Evolutionary conservation across 2,113 vertebrate species (phyloP), one percentile per base, ranked within the genome.

Genomic region (Clarias magur): DNA sequence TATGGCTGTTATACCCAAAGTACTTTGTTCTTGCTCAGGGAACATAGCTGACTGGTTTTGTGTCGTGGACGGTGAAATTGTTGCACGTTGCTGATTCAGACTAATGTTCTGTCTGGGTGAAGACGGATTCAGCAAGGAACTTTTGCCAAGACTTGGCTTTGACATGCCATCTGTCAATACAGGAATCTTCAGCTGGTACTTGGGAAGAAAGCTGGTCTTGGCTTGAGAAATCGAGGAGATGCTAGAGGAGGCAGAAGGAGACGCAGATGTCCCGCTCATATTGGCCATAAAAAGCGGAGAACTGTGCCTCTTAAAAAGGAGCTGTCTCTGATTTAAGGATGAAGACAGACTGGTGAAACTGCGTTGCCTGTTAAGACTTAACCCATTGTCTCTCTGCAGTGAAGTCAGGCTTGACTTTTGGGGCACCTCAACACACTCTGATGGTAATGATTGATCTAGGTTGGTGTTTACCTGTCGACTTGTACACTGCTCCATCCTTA

Each of bases 141-240:
- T 19, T 59, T 75, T 75, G 62, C 42, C 27, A 67, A 78, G 75
- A 84, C 56, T 83, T 54, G 89, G 30, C 76, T 67, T 80, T 73
- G 89, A 87, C n/a, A 86, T 87, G 30, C 85, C 81, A 59, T 93
- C 92, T 63, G 88, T 80, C 73, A 88, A 76, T 16, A 90, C 92
- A 0, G 95, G 95, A 87, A 96, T 93, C 91, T 95, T 95, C 25
- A 96, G 94, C 88, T 96, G 95, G 88, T 96, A 96, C 88, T 94
- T 95, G 57, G 95, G 95, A 82, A 95, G 92, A 86, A 96, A 96
- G 90, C 89, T 95, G 63, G 72, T 90, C 88, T 93, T 94, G 84
- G 91, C 81, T 83, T 80, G 21, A 89, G 88, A 80, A 30, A 73
- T 10, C 10, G 89, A 72, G 15, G 68, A 42, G 42, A 53, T 85